A percentile compares a stretch with the other conserved stretches of the same genome.
phyloP scores from a whole-genome alignment of 2,888 invertebrate species.

The Cephus sareptanus region DNA sequence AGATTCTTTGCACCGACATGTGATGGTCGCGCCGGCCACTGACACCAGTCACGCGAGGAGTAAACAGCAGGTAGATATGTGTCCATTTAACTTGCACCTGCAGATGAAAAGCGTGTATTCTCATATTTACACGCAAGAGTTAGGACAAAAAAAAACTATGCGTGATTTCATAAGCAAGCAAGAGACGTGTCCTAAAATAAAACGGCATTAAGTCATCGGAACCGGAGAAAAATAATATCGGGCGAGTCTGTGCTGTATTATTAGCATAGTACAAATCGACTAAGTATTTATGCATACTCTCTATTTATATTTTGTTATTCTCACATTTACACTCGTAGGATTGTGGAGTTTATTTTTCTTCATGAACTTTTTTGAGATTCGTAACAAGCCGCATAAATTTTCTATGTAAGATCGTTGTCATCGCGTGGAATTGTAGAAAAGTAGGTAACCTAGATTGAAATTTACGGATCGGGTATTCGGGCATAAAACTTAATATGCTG shows the following conservation, averaged over 20 bases:
- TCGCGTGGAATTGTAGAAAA: not conserved
- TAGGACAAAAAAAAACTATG: not conserved
- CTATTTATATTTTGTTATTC: not conserved
- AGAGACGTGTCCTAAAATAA: not conserved
- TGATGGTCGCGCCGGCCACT: not conserved
- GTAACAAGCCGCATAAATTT: not conserved
- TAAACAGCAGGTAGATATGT: not conserved
- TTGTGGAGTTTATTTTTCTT: not conserved
- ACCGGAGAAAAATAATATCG: not conserved
- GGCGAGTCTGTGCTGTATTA: not conserved
- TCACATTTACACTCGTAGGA: not conserved
- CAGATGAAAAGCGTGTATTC: not conserved
- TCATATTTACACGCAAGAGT: not conserved
- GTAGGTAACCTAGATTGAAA: not conserved
- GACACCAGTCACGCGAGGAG: not conserved
- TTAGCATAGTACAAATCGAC: not conserved
- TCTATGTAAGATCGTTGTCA: not conserved
- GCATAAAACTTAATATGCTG: not conserved
- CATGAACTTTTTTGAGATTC: too few relatives aligned
- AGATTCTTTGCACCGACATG: not conserved
- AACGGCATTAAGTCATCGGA: not conserved
- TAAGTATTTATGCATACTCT: not conserved
- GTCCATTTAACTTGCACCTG: not conserved
- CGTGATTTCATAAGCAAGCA: not conserved
- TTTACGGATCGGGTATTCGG: not conserved